phyloP scores from a whole-genome alignment of 2,888 invertebrate species.

The Zhuqinia jingwanae region DNA sequence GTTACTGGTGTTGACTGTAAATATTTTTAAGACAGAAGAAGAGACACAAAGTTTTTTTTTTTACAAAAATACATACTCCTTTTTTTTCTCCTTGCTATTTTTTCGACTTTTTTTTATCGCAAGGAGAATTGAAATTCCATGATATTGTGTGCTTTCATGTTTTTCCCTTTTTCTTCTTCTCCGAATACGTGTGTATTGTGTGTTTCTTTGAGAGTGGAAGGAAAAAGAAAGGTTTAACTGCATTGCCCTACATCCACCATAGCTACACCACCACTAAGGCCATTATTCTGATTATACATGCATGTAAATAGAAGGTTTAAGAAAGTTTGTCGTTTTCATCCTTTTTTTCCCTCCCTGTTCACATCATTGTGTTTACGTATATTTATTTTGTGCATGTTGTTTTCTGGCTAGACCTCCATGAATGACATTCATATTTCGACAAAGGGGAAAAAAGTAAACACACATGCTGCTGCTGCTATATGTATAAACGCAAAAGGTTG shows the following conservation, averaged over 20 bases:
- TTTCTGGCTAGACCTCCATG: background rate
- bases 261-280: conserved; percentile 1
- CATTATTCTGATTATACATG: conserved; percentile 53
- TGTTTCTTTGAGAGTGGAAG: background rate
- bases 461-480: background rate
- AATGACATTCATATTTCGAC: conserved; percentile 19
- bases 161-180: conserved; percentile 5
- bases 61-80: conserved; percentile 6
- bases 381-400: conserved; percentile 11
- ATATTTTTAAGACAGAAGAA: background rate
- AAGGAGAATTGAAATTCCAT: conserved; percentile 62
- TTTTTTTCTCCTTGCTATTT: conserved; percentile 13
- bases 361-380: conserved; percentile 27
- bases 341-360: background rate
- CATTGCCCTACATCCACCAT: conserved; percentile 7
- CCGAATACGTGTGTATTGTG: background rate
- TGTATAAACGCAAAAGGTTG: conserved; percentile 13
- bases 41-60: background rate
- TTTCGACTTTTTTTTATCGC: background rate
- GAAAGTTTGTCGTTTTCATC: conserved; percentile 45
- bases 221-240: conserved; percentile 38
- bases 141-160: conserved; percentile 38
- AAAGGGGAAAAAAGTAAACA: background rate
- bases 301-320: conserved; percentile 35
- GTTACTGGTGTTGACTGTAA: background rate